Conservation (phyloP, 2,797 vertebrate genomes). For the Sylvia borin region DNA sequence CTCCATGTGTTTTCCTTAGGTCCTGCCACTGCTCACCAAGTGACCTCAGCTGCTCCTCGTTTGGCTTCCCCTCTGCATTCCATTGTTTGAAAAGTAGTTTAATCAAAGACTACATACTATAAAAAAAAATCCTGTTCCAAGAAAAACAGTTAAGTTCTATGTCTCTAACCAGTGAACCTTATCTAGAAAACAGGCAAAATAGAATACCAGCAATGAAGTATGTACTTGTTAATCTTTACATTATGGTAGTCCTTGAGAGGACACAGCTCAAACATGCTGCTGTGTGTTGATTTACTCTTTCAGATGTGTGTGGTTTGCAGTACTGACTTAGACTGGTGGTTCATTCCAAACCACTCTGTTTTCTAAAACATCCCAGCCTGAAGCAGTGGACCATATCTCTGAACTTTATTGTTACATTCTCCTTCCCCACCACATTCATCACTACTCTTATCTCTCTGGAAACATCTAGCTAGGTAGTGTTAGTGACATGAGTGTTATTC, state of each 20-base stretch:
- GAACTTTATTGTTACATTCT: not conserved
- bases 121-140: not conserved
- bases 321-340: not conserved
- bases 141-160: not conserved
- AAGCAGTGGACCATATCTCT: not conserved
- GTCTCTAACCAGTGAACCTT: not conserved
- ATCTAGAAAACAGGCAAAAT: not conserved
- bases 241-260: not conserved
- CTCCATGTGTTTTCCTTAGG: not conserved
- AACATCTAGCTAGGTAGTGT: not conserved
- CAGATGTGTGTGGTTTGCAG: not conserved
- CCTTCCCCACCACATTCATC: not conserved
- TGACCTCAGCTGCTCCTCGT: not conserved
- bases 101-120: not conserved
- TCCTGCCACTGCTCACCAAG: not conserved
- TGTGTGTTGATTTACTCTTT: not conserved
- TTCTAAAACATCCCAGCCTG: not conserved
- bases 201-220: not conserved
- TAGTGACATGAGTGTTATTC: not conserved
- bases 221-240: not conserved
- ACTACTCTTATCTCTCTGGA: not conserved
- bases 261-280: not conserved
- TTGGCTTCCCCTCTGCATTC: fast-evolving
- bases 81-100: not conserved
- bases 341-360: not conserved